These are phyloP conservation scores for Rhinella marina DNA, from an alignment of 2,797 vertebrate species.

Conservation along the genomic window DNA sequence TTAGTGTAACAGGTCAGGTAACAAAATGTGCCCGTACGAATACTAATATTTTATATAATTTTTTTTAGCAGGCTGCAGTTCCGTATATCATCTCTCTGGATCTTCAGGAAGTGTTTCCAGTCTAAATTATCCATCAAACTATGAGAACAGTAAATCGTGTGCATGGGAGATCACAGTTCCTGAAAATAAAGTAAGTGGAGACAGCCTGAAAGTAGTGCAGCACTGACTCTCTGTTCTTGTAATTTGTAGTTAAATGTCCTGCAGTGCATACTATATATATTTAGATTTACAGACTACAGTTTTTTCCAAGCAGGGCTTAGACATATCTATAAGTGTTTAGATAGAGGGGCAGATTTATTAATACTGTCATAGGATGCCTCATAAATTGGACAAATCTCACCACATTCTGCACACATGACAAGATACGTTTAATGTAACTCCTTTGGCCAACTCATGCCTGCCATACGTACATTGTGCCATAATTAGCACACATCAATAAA, in stretches of 20 bases:
- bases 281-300: not conserved
- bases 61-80: slow-evolving; percentile 68
- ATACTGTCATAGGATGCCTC: not conserved
- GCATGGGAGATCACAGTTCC: slow-evolving; percentile 77
- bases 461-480: no score
- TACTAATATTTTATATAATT: slow-evolving; percentile 10
- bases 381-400: not conserved
- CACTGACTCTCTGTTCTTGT: not conserved
- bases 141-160: slow-evolving; percentile 75
- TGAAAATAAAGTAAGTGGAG: slow-evolving; percentile 73
- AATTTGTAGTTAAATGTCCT: not conserved
- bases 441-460: not conserved
- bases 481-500: not conserved
- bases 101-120: slow-evolving; percentile 77
- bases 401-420: not conserved
- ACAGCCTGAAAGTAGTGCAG: not conserved
- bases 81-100: slow-evolving; percentile 68
- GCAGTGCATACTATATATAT: not conserved
- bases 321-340: not conserved
- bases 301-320: not conserved
- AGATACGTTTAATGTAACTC: not conserved
- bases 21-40: no score
- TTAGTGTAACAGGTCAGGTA: no score
- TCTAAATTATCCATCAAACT: slow-evolving; percentile 75
- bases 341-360: not conserved